Base-by-base conservation (phyloP, 2,888 invertebrate species). In the Oscheius sp. region DNA sequence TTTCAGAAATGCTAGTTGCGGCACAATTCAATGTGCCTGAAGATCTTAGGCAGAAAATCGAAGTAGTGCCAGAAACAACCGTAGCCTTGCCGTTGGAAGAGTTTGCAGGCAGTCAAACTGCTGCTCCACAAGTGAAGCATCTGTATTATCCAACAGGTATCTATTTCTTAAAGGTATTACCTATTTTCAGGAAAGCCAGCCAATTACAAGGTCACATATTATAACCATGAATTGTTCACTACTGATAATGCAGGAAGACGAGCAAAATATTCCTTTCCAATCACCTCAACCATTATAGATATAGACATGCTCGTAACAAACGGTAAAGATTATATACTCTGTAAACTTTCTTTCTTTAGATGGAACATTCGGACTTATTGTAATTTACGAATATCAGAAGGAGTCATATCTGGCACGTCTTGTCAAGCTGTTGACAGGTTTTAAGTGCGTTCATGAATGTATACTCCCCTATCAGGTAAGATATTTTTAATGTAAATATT, bases 101-200 rank as follows among this genome's bases (percentile, higher is more conserved):
- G 25, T 52, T 34, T 55, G 23, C 20, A 33, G 20, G 23, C 25
- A 6, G 25, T 48, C 12, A 34, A 34, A 23, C 17, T 34, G 34
- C 55, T 17, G 23, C 33, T 10, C 55, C 55, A 8, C n/a, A 20
- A 4, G 55, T 34, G 17, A 55, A 55, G 20, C 42, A 27, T 25
- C 39, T 58, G n/a, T 17, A n/a, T n/a, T 42, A 2, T 58, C 39
- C 58, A 34, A 42, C 58, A 42, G 58, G 42, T 39, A 20, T 8
- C n/a, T 3, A 17, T 55, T n/a, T 31, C 4, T 12, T 20, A 6
- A 20, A 39, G n/a, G 39, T 42, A 42, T 15, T 10, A n/a, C 15
- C 17, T 61, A n/a, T 6, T 61, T 46, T 15, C 42, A 61, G 61
- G 61, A 27, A 15, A 29, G 27, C 29, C 31, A 23, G 45, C 61